Evolutionary conservation across 2,113 vertebrate species (phyloP), one percentile per base, ranked within the genome.

Genomic region (Pseudorectes ferrugineus): DNA sequence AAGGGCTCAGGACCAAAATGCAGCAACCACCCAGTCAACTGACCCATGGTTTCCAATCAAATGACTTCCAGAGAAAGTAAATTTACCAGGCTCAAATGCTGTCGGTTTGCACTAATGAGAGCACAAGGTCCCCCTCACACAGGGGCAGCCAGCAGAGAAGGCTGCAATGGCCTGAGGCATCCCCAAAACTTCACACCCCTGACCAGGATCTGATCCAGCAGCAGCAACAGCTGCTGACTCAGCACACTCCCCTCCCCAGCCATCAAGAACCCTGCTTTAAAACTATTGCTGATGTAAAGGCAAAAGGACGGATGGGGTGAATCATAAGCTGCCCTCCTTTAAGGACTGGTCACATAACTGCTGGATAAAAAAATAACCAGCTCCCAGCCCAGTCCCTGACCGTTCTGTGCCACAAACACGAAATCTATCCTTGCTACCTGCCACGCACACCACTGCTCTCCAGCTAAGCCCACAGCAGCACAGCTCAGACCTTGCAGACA

Each of bases 61-160:
- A 38, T 35, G 36, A 63, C 55, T 40, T 77, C 38, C 55, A 77
- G 46, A 80, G 43, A 88, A 88, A 77, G 55, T 36, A 74, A 80
- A 66, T 43, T 73, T 63, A 49, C 19, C 65, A 51, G 65, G 55
- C 40, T 91, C 35, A 55, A 20, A 77, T n/a, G 13, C 33, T 24
- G 12, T 33, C 0, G 0, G 9, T 73, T 48, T 59, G n/a, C n/a
- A 23, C 36, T 25, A 58, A 49, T 8, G 22, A 63, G 12, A 81
- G 31, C 25, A 14, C n/a, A 58, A 65, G 26, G 52, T 59, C 13
- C 6, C 6, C 10, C 40, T 49, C 6, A 2, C 38, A 55, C 14
- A 65, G 42, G 10, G 9, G 14, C 33, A 54, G 40, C 22, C 66
- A 73, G 43, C 0, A 1, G 16, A 57, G 31, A 21, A 48, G n/a